These are phyloP conservation scores for Drosophila parthenogenetica DNA, from an alignment of 2,888 invertebrate genomes.

Conservation along the genomic window DNA sequence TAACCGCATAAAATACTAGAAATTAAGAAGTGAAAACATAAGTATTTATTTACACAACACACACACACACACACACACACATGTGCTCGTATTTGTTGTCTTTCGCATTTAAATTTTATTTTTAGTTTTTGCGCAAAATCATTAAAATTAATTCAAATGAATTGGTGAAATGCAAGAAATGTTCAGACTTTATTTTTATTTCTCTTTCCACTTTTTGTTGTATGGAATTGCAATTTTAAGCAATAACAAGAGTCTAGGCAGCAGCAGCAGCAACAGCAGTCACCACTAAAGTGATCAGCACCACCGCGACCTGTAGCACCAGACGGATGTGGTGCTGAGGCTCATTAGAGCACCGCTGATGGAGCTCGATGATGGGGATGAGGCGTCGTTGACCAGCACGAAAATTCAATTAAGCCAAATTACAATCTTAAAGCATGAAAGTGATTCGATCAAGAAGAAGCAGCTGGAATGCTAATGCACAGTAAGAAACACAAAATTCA, in stretches of 20 bases:
- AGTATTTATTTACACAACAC: constrained; percentile 9
- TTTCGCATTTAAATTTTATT: constrained; percentile 11
- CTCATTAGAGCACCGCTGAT: constrained; percentile 50
- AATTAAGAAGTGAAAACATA: constrained; percentile 46
- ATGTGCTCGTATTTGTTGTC: constrained; percentile 3
- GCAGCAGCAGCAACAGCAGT: constrained; percentile 2
- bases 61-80: background rate
- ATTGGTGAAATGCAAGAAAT: constrained; percentile 45
- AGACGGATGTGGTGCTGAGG: constrained; percentile 39
- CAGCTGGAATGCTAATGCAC: constrained; percentile 21
- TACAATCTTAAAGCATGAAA: constrained; percentile 73
- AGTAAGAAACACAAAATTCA: background rate
- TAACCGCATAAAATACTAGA: constrained; percentile 9
- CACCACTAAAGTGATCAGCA: constrained; percentile 1
- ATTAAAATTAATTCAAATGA: constrained; percentile 57
- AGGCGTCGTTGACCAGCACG: constrained; percentile 70
- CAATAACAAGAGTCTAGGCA: constrained; percentile 27
- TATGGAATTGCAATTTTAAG: constrained; percentile 40
- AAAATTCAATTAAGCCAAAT: constrained; percentile 77
- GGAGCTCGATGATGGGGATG: constrained; percentile 46
- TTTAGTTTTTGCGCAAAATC: constrained; percentile 44
- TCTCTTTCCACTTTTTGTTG: background rate
- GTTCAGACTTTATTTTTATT: background rate
- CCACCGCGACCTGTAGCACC: background rate
- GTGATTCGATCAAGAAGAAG: constrained; percentile 56